phyloP scores from a whole-genome alignment of 2,888 invertebrate species.

The Synergus japonicus region DNA sequence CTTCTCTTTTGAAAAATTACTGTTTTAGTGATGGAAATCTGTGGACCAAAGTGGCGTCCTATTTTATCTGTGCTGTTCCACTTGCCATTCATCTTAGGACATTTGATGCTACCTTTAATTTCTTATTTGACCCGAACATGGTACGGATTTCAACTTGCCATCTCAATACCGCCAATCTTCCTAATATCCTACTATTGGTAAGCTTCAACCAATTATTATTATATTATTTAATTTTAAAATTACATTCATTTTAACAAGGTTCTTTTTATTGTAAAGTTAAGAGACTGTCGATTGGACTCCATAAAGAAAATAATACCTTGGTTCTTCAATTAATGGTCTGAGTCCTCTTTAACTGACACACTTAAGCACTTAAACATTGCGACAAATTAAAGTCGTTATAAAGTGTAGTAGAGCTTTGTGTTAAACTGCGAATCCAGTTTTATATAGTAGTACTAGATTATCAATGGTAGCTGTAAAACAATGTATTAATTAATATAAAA shows the following conservation, averaged over 20 bases:
- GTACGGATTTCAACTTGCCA: constrained; percentile 78
- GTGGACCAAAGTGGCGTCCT: constrained; percentile 79
- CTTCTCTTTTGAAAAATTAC: background rate
- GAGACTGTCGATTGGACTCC: too few species aligned
- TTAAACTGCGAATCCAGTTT: too few species aligned
- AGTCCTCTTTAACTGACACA: too few species aligned
- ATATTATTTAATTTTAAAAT: background rate
- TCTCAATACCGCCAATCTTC: constrained; percentile 77
- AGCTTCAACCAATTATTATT: constrained; percentile 53
- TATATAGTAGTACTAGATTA: too few species aligned
- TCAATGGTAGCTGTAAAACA: too few species aligned
- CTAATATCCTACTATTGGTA: constrained; percentile 79
- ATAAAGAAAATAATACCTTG: too few species aligned
- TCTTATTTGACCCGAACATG: constrained; percentile 82
- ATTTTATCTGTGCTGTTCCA: constrained; percentile 79
- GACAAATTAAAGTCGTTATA: too few species aligned
- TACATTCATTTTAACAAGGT: too few species aligned
- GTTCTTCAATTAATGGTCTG: too few species aligned
- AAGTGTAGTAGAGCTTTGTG: too few species aligned
- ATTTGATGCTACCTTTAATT: constrained; percentile 80
- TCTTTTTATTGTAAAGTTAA: background rate
- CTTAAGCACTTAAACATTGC: too few species aligned
- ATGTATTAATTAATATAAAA: background rate
- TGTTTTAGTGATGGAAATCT: constrained; percentile 80
- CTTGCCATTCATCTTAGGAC: constrained; percentile 80